These are phyloP conservation scores for Drosophila bifasciata DNA, from an alignment of 1,140 invertebrate species.

Conservation along the genomic window DNA sequence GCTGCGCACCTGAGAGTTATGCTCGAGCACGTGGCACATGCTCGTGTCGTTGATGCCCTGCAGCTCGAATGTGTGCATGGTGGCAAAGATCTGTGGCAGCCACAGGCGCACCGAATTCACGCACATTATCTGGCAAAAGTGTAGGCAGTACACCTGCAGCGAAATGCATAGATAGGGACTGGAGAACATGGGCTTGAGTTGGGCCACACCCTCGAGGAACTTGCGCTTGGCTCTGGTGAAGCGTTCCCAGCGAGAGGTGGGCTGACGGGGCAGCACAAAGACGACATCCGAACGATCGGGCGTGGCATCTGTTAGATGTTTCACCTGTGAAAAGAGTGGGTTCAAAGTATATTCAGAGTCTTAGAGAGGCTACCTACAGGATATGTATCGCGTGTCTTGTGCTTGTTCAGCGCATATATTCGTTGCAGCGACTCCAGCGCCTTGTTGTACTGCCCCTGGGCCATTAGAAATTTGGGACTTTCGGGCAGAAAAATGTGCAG, in stretches of 20 bases:
- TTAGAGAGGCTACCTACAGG: conserved; percentile 85
- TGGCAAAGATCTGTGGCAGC: conserved; percentile 86
- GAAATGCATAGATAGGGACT: conserved; percentile 59
- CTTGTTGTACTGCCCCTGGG: conserved; percentile 87
- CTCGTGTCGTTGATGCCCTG: conserved; percentile 85
- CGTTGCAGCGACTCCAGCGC: conserved; percentile 82
- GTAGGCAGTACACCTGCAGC: conserved; percentile 51
- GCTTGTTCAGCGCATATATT: conserved; percentile 85
- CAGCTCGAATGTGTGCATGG: conserved; percentile 81
- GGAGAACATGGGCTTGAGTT: conserved; percentile 65
- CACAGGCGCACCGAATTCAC: conserved; percentile 82
- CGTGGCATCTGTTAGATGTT: conserved; percentile 33
- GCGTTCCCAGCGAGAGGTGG: background rate
- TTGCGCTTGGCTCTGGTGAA: conserved; percentile 19
- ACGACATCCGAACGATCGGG: conserved; percentile 34
- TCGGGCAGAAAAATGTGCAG: conserved; percentile 90
- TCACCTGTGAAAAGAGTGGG: conserved; percentile 30
- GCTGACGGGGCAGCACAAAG: background rate
- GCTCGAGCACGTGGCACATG: conserved; percentile 72
- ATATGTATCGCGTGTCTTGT: conserved; percentile 86
- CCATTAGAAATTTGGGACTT: conserved; percentile 92
- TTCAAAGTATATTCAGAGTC: no score
- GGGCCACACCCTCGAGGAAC: conserved; percentile 39
- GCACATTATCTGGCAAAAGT: conserved; percentile 71
- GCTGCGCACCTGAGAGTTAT: conserved; percentile 19